Percentiles rank a stretch among this genome's conserved stretches.
Evolutionary conservation across 2,888 invertebrate genomes (phyloP).

Genomic region (Vanessa cardui): DNA sequence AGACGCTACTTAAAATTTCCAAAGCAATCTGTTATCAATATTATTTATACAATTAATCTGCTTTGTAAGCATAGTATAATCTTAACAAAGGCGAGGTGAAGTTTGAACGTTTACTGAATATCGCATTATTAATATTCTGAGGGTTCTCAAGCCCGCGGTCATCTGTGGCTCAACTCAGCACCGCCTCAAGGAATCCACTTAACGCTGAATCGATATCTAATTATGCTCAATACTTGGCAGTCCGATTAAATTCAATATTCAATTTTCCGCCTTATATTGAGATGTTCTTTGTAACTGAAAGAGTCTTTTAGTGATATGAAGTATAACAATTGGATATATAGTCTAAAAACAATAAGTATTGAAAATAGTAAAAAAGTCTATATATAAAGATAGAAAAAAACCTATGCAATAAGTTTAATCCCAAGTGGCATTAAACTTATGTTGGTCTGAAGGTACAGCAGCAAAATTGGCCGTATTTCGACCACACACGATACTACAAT

Average conservation of each 20-base stretch:
- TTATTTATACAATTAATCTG: constrained; percentile 50
- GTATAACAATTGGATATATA: no score
- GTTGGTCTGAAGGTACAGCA: no score
- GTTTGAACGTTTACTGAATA: constrained; percentile 61
- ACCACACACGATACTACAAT: no score
- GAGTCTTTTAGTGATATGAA: neutral
- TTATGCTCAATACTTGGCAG: constrained; percentile 44
- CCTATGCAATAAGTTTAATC: no score
- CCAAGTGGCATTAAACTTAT: no score
- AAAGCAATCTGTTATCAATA: constrained; percentile 30
- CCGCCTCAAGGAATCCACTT: constrained; percentile 62
- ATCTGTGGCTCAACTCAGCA: constrained; percentile 49
- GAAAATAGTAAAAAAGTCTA: no score
- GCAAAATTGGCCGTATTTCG: no score
- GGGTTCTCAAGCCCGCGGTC: constrained; percentile 53
- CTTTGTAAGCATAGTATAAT: constrained; percentile 61
- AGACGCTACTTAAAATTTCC: neutral
- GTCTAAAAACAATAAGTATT: no score
- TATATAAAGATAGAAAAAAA: no score
- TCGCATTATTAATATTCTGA: constrained; percentile 68
- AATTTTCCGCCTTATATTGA: constrained; percentile 8
- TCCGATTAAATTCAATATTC: constrained; percentile 46
- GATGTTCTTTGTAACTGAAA: neutral
- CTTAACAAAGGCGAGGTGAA: constrained; percentile 62
- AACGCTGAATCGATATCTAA: constrained; percentile 57